Conservation (phyloP, 2,888 invertebrate species). For the Oscheius sp. region DNA sequence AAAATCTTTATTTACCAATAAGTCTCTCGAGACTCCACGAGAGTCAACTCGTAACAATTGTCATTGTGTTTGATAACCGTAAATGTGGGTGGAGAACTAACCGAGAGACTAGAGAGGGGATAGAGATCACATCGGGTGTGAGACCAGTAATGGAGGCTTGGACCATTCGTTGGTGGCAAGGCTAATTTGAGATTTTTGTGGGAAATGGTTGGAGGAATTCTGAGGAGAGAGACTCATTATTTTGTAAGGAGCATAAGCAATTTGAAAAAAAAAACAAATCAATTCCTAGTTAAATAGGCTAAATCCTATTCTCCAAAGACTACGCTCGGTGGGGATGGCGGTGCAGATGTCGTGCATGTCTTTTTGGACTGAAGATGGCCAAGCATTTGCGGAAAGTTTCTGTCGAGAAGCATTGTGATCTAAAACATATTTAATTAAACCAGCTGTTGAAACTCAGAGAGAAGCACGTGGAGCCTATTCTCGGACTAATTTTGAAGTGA, state of each 20-base stretch:
- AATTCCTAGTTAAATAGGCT: not conserved
- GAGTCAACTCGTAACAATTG: no score
- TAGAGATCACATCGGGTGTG: not conserved
- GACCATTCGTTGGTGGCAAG: slow-evolving; percentile 7
- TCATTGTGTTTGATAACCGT: no score
- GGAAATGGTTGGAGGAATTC: not conserved
- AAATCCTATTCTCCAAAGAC: no score
- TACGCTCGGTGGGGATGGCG: slow-evolving; percentile 14
- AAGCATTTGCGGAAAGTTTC: slow-evolving; percentile 52
- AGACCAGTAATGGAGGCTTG: not conserved
- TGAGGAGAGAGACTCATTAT: not conserved
- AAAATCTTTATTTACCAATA: no score
- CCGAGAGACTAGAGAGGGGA: not conserved
- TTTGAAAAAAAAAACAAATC: not conserved
- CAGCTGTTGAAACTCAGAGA: no score
- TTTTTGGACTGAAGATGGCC: slow-evolving; percentile 44
- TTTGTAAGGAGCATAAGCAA: not conserved
- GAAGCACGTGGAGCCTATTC: no score
- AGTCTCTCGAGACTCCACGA: no score
- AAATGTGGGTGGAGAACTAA: not conserved
- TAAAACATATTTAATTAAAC: slow-evolving; percentile 30
- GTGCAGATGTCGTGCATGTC: slow-evolving; percentile 41
- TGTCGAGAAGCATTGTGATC: slow-evolving; percentile 52
- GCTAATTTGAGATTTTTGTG: slow-evolving; percentile 6
- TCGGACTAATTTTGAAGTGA: no score